A percentile compares a stretch with the other conserved stretches of the same genome.
Conservation (phyloP, 2,113 vertebrate genomes). For the Ornithorhynchus anatinus region DNA sequence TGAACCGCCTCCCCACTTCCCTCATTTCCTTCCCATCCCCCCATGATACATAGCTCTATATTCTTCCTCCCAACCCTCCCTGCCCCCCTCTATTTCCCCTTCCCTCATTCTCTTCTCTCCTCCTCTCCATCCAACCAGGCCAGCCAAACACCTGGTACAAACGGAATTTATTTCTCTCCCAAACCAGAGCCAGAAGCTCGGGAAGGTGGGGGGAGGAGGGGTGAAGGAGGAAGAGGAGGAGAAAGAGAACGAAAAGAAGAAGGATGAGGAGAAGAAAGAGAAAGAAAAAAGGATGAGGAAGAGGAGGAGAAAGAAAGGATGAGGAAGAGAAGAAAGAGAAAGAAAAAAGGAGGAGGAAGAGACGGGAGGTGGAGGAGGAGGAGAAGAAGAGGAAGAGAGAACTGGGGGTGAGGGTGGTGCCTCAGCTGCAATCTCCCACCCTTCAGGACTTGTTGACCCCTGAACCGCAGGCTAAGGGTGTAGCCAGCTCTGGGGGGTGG, state of each 20-base stretch:
- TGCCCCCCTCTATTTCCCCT: not conserved
- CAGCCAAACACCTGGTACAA: conserved; percentile 71
- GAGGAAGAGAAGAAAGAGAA: conserved; percentile 32
- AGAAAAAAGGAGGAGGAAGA: not conserved
- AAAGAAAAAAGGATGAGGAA: conserved; percentile 1
- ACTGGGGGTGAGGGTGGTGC: not conserved
- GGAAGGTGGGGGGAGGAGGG: conserved; percentile 58
- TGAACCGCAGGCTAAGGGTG: not conserved
- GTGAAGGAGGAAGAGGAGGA: conserved; percentile 37
- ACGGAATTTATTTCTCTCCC: conserved; percentile 26
- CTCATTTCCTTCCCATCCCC: not conserved
- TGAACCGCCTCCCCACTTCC: not conserved
- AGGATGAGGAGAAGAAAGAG: not conserved
- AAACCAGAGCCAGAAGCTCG: conserved; percentile 74
- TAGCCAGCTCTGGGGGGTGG: not conserved
- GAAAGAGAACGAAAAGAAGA: not conserved
- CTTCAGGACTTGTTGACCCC: not conserved
- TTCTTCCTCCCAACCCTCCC: not conserved
- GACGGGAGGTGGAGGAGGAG: not conserved
- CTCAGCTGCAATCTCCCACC: too few relatives aligned
- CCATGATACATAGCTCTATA: not conserved
- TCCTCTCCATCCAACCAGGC: not conserved
- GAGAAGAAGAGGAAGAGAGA: not conserved
- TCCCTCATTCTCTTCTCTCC: not conserved
- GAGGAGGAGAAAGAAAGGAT: not conserved